A percentile compares a stretch with the other conserved stretches of the same genome.
These are phyloP conservation scores for Lasioglossum leucozonium DNA, from an alignment of 2,888 invertebrate genomes.

Conservation along the genomic window DNA sequence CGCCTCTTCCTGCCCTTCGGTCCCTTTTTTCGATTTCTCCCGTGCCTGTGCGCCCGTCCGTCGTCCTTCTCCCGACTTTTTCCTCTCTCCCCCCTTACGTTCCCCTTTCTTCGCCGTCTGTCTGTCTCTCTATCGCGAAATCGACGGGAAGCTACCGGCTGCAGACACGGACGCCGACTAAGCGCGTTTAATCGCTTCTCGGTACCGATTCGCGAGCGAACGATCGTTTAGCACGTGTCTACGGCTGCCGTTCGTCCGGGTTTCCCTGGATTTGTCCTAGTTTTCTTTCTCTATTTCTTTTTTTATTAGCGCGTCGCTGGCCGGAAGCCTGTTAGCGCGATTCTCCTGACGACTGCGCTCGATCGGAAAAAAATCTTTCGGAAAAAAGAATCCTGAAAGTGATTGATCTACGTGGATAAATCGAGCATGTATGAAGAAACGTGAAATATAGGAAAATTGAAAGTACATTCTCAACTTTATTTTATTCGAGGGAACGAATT, in stretches of 20 bases:
- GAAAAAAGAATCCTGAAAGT: background rate
- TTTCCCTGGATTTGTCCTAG: slow-evolving; percentile 3
- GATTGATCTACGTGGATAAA: background rate
- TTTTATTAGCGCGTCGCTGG: background rate
- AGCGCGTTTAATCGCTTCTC: slow-evolving; percentile 35
- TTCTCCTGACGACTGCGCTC: background rate
- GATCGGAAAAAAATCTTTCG: background rate
- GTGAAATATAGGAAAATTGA: background rate
- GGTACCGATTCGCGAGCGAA: slow-evolving; percentile 16
- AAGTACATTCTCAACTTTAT: too few relatives aligned
- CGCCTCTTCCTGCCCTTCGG: background rate
- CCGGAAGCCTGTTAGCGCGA: background rate
- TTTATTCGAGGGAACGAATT: background rate
- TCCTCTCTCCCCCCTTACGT: background rate
- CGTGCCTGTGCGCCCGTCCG: background rate
- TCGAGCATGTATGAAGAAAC: background rate
- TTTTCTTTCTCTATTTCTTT: background rate
- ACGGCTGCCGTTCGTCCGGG: background rate
- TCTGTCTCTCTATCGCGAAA: background rate
- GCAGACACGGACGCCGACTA: slow-evolving; percentile 18
- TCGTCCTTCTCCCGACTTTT: slow-evolving; percentile 2
- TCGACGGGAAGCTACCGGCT: slow-evolving; percentile 2
- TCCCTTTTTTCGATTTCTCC: slow-evolving; percentile 22
- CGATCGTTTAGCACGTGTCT: slow-evolving; percentile 51
- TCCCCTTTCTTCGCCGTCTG: background rate